Percentiles rank a stretch among this genome's conserved stretches.
phyloP scores from a whole-genome alignment of 2,797 vertebrate species.

The Diplodus puntazzo region DNA sequence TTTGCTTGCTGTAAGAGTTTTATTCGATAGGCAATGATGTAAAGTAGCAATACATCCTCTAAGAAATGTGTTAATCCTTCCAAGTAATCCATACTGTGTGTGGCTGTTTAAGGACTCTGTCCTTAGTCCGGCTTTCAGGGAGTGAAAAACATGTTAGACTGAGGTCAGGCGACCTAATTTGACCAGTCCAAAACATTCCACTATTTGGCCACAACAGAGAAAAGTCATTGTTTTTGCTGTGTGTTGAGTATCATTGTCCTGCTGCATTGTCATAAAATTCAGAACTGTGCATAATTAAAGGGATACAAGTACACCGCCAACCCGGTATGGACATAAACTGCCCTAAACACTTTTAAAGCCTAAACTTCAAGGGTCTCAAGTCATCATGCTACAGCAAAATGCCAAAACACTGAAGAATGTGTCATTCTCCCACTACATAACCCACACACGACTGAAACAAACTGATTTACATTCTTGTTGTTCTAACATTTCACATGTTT shows the following conservation, averaged over 20 bases:
- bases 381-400: not conserved
- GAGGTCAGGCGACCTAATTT: constrained; percentile 41
- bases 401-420: constrained; percentile 3
- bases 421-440: not conserved
- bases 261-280: constrained; percentile 43
- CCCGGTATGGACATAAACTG: not conserved
- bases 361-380: not conserved
- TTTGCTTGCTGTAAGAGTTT: not conserved
- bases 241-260: constrained; percentile 35
- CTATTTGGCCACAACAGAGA: constrained; percentile 50
- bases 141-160: constrained; percentile 48
- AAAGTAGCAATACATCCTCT: constrained; percentile 15
- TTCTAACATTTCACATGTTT: not conserved
- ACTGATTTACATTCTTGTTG: not conserved
- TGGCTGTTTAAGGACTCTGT: constrained; percentile 2
- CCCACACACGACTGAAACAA: not conserved
- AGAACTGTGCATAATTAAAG: constrained; percentile 38
- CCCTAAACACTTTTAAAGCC: constrained; percentile 2
- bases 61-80: constrained; percentile 30
- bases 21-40: not conserved
- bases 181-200: constrained; percentile 59
- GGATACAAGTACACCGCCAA: not conserved
- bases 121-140: constrained; percentile 13
- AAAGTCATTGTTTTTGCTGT: constrained; percentile 34
- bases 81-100: not conserved